Evolutionary conservation across 1,140 invertebrate genomes (phyloP).

Genomic region (Hycleus cichorii): DNA sequence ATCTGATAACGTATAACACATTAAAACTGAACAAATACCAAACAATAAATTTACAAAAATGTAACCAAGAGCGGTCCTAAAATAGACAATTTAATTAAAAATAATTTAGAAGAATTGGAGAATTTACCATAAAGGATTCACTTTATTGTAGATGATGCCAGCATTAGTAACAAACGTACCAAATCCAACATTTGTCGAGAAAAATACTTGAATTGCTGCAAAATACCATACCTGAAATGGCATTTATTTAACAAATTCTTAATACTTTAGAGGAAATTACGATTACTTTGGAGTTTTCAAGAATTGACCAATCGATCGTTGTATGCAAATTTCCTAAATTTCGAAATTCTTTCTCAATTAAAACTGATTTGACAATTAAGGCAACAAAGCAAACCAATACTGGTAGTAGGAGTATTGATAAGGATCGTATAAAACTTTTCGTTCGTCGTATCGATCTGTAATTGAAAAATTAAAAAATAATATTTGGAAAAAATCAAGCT

Average conservation of each 20-base stretch:
- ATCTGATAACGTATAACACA: slow-evolving; percentile 40
- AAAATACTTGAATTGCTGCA: slow-evolving; percentile 49
- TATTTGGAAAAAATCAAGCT: slow-evolving; percentile 21
- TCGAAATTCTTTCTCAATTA: slow-evolving; percentile 22
- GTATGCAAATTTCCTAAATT: slow-evolving; percentile 25
- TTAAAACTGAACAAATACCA: slow-evolving; percentile 39
- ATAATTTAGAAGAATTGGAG: slow-evolving; percentile 5
- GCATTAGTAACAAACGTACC: slow-evolving; percentile 52
- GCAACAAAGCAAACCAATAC: slow-evolving; percentile 31
- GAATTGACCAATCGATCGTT: slow-evolving; percentile 31
- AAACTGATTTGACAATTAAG: slow-evolving; percentile 29
- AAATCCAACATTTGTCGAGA: slow-evolving; percentile 50
- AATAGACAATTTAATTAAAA: slow-evolving; percentile 13
- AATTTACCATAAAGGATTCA: slow-evolving; percentile 51
- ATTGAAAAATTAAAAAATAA: slow-evolving; percentile 12
- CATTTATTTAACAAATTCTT: slow-evolving; percentile 4
- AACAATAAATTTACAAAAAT: slow-evolving; percentile 41
- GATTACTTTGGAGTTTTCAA: slow-evolving; percentile 34
- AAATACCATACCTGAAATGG: slow-evolving; percentile 49
- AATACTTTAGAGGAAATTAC: neutral
- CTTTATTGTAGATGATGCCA: slow-evolving; percentile 49
- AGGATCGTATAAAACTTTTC: slow-evolving; percentile 41
- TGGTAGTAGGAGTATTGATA: slow-evolving; percentile 37
- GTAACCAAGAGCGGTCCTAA: slow-evolving; percentile 43
- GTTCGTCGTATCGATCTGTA: slow-evolving; percentile 43